A percentile compares a stretch with the other conserved stretches of the same genome.
These are phyloP conservation scores for Brachionus manjavacas DNA, from an alignment of 1,140 invertebrate species.

Conservation along the genomic window DNA sequence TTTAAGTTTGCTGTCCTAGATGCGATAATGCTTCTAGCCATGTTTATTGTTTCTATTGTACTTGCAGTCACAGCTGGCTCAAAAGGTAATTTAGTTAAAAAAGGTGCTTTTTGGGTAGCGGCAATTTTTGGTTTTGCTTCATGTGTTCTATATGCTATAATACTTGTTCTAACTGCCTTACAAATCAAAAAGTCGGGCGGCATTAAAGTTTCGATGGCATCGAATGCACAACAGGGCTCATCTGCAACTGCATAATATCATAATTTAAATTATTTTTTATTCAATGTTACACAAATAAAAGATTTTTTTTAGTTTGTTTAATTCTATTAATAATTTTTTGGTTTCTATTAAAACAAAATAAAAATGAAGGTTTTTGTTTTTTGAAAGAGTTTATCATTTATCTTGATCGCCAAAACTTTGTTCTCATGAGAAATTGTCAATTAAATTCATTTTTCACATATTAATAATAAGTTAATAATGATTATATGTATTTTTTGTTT, in stretches of 20 bases:
- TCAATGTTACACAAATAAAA: not conserved
- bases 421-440: too few species aligned
- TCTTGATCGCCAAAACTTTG: too few species aligned
- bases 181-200: not conserved
- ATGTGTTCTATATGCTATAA: not conserved
- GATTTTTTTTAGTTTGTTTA: not conserved
- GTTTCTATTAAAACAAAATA: not conserved
- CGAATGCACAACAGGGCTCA: not conserved
- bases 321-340: not conserved
- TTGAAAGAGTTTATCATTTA: too few species aligned
- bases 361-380: too few species aligned
- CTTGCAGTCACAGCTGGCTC: not conserved
- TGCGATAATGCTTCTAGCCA: not conserved
- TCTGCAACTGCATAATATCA: not conserved
- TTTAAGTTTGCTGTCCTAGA: not conserved
- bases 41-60: not conserved
- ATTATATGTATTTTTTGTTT: too few species aligned
- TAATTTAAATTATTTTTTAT: not conserved
- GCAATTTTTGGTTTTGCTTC: not conserved
- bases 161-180: not conserved
- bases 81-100: not conserved
- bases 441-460: too few species aligned
- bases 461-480: too few species aligned
- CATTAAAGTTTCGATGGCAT: not conserved
- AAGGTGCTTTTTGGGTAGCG: not conserved